These are phyloP conservation scores for Apoda limacodes DNA, from an alignment of 2,888 invertebrate species.

Conservation along the genomic window DNA sequence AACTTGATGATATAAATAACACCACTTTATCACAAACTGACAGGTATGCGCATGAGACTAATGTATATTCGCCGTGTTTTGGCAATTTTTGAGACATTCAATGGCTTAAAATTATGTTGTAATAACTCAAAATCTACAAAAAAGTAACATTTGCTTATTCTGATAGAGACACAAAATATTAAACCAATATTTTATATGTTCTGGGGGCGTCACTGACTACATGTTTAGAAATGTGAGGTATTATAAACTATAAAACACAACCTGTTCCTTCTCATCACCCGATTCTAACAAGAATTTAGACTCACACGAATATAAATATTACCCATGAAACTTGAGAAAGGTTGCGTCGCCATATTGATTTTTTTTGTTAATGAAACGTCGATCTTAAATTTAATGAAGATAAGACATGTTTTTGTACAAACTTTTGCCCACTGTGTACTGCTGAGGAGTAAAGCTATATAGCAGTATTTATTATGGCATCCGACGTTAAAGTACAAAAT, in stretches of 20 bases:
- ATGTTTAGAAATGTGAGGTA: conserved; percentile 58
- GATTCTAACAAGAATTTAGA: conserved; percentile 65
- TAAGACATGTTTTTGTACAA: conserved; percentile 43
- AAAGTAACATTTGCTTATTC: too few species aligned
- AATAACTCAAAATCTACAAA: too few species aligned
- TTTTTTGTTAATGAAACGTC: conserved; percentile 36
- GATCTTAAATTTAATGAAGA: conserved; percentile 30
- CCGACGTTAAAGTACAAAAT: conserved; percentile 60
- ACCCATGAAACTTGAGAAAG: conserved; percentile 61
- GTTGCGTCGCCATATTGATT: conserved; percentile 40
- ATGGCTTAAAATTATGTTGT: too few species aligned
- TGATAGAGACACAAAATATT: conserved; percentile 37
- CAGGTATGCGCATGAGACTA: too few species aligned
- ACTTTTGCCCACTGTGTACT: conserved; percentile 25
- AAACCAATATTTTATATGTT: conserved; percentile 42
- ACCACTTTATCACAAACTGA: too few species aligned
- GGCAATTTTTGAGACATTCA: too few species aligned
- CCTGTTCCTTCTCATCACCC: conserved; percentile 52
- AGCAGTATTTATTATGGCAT: conserved; percentile 64
- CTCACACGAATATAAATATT: conserved; percentile 65
- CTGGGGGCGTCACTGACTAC: conserved; percentile 57
- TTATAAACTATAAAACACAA: conserved; percentile 56
- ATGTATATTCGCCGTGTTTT: too few species aligned
- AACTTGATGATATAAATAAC: too few species aligned
- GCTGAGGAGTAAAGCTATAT: conserved; percentile 46